phyloP scores from a whole-genome alignment of 2,888 invertebrate species.

The Melanchra persicariae region DNA sequence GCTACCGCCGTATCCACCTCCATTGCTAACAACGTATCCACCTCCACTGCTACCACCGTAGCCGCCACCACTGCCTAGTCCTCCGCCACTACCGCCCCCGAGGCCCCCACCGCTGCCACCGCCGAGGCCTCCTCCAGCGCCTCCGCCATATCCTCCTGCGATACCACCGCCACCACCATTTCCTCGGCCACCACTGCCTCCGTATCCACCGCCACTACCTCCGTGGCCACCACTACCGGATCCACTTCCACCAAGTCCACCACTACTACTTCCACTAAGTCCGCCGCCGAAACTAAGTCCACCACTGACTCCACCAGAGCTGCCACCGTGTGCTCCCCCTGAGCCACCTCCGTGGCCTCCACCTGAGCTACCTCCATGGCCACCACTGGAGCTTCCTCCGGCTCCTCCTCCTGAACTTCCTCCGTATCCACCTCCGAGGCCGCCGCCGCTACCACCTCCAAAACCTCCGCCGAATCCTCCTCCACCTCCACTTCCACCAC shows the following conservation, averaged over 20 bases:
- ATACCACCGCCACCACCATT: conserved; percentile 39
- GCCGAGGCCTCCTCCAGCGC: conserved; percentile 21
- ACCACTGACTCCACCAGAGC: conserved; percentile 27
- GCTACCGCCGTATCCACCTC: neutral
- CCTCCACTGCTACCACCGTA: neutral
- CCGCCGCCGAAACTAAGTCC: conserved; percentile 40
- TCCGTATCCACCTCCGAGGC: conserved; percentile 27
- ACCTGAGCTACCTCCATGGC: conserved; percentile 64
- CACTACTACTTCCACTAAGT: conserved; percentile 69
- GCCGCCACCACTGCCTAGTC: conserved; percentile 50
- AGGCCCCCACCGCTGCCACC: conserved; percentile 14
- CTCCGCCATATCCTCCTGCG: conserved; percentile 16
- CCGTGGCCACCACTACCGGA: conserved; percentile 31
- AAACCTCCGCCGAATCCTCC: conserved; percentile 66
- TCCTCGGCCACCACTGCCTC: conserved; percentile 48
- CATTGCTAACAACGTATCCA: neutral
- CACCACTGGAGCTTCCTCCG: conserved; percentile 19
- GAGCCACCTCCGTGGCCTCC: conserved; percentile 65
- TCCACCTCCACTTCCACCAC: conserved; percentile 45
- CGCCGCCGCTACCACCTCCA: conserved; percentile 45
- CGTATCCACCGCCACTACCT: conserved; percentile 5
- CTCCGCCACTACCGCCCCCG: conserved; percentile 48
- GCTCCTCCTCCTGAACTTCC: conserved; percentile 20
- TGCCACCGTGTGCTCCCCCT: conserved; percentile 33
- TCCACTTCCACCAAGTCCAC: conserved; percentile 51